Base-by-base conservation (phyloP, 2,113 vertebrate genomes). In the Tenebrosternarchus preto region DNA sequence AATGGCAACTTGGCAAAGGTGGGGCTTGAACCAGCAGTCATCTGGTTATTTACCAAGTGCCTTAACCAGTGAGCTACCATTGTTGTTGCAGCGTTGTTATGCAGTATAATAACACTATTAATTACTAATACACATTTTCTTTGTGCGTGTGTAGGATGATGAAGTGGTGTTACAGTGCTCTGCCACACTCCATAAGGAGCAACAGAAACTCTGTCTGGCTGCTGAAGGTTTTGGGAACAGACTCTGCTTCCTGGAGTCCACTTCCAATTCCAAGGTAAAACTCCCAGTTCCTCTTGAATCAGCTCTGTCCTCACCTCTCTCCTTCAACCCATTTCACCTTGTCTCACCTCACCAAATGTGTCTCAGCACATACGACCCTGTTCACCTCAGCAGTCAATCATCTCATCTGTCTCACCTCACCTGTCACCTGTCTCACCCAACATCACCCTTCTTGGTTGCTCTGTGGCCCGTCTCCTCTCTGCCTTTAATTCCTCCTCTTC, bases 201-300 rank as follows among this genome's bases (percentile, higher is more conserved):
- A 98, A 74, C 97, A 96, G 90, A 99, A 99, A 63, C 84, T 99
- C 8, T 99, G 97, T 81, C 89, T 99, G 86, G 97, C 97, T 57
- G 97, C 97, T 3, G 97, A 99, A 90, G 97, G 97, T 77, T 99
- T 99, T 70, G 97, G 97, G 86, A 98, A 98, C 93, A 91, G 97
- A 84, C 96, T 99, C 76, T 99, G 97, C 88, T 99, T 98, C 90
- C 91, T 99, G 74, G 97, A 99, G 88, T 98, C 97, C 59, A 97
- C 96, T 29, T 98, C 96, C 20, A 99, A 99, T 92, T 96, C 97
- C 63, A 99, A 99, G 97, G 97, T 98, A 90, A 70, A 46, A 4
- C 24, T 22, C 8, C 36, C 16, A 20, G 2, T 43, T 33, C 68
- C 25, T 29, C 50, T 22, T 46, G 19, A 17, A n/a, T 9, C 29